These are phyloP conservation scores for Drosophila triauraria DNA, from an alignment of 1,140 invertebrate genomes.

Conservation along the genomic window DNA sequence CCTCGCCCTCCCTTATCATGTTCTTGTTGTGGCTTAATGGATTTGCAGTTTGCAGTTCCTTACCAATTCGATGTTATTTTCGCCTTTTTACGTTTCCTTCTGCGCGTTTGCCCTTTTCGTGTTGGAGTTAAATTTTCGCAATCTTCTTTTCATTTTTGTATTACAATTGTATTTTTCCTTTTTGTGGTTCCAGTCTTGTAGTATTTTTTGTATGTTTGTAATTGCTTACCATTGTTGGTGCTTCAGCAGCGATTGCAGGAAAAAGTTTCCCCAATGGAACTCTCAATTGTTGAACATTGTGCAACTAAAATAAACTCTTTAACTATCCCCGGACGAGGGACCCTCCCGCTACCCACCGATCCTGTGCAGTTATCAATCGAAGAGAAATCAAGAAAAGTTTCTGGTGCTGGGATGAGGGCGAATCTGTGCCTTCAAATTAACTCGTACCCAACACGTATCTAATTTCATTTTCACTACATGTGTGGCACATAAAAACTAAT, in stretches of 20 bases:
- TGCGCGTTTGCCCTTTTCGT: conserved; percentile 77
- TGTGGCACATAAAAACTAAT: conserved; percentile 78
- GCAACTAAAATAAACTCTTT: conserved; percentile 55
- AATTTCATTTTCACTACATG: conserved; percentile 78
- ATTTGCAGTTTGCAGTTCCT: conserved; percentile 82
- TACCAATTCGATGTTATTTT: conserved; percentile 80
- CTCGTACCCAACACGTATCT: conserved; percentile 73
- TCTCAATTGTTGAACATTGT: conserved; percentile 72
- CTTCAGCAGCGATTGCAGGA: conserved; percentile 34
- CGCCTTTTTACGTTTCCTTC: conserved; percentile 72
- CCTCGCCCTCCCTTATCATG: conserved; percentile 46
- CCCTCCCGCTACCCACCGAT: background rate
- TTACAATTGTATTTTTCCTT: conserved; percentile 21
- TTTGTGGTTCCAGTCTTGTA: conserved; percentile 11
- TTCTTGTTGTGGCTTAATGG: conserved; percentile 82
- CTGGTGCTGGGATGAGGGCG: background rate
- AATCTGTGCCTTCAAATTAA: conserved; percentile 70
- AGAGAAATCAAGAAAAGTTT: conserved; percentile 42
- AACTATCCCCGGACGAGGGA: conserved; percentile 35
- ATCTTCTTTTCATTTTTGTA: conserved; percentile 34
- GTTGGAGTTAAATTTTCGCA: conserved; percentile 59
- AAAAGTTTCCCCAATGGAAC: conserved; percentile 39
- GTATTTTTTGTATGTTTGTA: conserved; percentile 65
- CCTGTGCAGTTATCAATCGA: conserved; percentile 40
- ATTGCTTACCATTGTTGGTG: conserved; percentile 76